Evolutionary conservation across 2,113 vertebrate genomes (phyloP).

Genomic region (Lethenteron camtschaticum): DNA sequence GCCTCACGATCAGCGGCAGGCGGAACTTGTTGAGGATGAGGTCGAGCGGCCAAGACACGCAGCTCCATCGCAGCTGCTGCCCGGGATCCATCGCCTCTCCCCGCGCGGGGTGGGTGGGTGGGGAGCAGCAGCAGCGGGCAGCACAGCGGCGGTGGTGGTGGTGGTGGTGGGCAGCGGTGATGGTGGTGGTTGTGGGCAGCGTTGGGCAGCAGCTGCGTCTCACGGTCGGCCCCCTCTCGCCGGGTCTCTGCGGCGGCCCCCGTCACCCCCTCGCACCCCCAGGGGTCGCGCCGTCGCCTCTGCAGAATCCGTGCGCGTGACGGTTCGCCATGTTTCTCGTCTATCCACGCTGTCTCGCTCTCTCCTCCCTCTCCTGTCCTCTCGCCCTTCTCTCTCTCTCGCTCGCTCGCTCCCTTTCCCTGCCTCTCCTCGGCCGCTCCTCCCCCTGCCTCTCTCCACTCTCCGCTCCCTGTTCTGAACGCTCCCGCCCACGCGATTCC

Average conservation of each 20-base stretch:
- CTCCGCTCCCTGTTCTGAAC: background rate
- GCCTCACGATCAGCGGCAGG: slow-evolving; percentile 59
- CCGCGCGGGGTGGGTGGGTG: slow-evolving; percentile 9
- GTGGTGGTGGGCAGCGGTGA: slow-evolving; percentile 12
- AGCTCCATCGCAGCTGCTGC: slow-evolving; percentile 43
- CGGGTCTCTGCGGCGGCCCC: too few species aligned
- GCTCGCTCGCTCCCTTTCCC: background rate
- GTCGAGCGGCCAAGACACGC: slow-evolving; percentile 53
- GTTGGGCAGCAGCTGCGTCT: too few species aligned
- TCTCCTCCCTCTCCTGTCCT: too few species aligned
- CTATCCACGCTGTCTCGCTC: too few species aligned
- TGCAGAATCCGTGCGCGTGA: too few species aligned
- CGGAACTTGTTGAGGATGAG: slow-evolving; percentile 63
- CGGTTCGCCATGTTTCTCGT: too few species aligned
- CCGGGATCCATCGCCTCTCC: slow-evolving; percentile 25
- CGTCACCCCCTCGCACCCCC: too few species aligned
- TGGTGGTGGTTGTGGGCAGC: too few species aligned
- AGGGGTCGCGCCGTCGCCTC: too few species aligned
- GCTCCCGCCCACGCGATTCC: too few species aligned
- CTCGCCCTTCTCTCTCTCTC: too few species aligned
- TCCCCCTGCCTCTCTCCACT: background rate
- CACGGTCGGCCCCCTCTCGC: too few species aligned
- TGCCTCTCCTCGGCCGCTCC: background rate
- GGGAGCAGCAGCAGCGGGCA: background rate
- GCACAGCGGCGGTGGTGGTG: slow-evolving; percentile 10